Percentiles rank a stretch among this genome's conserved stretches.
These are phyloP conservation scores for Gymnosoma rotundatum DNA, from an alignment of 2,888 invertebrate genomes.

Conservation along the genomic window DNA sequence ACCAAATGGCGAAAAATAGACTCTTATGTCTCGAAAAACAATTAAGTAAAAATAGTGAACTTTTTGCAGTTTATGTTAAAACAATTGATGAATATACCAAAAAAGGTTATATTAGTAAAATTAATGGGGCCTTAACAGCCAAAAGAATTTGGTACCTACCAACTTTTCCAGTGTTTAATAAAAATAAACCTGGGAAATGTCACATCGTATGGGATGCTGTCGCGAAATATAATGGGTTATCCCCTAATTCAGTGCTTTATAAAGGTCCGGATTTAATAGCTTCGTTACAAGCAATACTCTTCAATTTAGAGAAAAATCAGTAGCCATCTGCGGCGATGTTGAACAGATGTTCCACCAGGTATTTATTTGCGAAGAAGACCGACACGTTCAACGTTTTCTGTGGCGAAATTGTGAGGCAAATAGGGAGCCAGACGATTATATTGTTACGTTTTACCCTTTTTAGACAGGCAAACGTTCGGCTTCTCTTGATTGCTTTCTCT, in stretches of 20 bases:
- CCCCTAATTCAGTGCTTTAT: constrained; percentile 74
- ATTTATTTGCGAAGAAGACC: constrained; percentile 49
- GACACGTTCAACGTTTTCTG: constrained; percentile 52
- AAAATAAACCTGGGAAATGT: constrained; percentile 73
- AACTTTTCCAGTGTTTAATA: constrained; percentile 71
- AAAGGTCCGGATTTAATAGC: constrained; percentile 76
- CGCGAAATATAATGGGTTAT: constrained; percentile 70
- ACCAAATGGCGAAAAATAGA: too few species aligned
- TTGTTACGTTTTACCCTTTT: too few species aligned
- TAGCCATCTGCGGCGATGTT: constrained; percentile 71
- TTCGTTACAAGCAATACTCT: constrained; percentile 76
- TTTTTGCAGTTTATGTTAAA: constrained; percentile 28
- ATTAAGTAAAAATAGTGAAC: constrained; percentile 28
- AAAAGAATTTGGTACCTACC: constrained; percentile 71
- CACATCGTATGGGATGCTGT: constrained; percentile 65
- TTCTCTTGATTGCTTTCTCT: too few species aligned
- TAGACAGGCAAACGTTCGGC: too few species aligned
- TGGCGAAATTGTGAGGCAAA: constrained; percentile 37
- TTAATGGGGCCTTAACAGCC: constrained; percentile 50
- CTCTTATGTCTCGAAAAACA: too few species aligned
- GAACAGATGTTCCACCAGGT: constrained; percentile 70
- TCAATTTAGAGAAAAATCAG: constrained; percentile 76
- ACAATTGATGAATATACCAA: constrained; percentile 57
- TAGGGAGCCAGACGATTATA: constrained; percentile 39
- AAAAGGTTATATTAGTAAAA: constrained; percentile 70